Evolutionary conservation across 2,797 vertebrate genomes (phyloP).

Genomic region (Fistularia commersonii): DNA sequence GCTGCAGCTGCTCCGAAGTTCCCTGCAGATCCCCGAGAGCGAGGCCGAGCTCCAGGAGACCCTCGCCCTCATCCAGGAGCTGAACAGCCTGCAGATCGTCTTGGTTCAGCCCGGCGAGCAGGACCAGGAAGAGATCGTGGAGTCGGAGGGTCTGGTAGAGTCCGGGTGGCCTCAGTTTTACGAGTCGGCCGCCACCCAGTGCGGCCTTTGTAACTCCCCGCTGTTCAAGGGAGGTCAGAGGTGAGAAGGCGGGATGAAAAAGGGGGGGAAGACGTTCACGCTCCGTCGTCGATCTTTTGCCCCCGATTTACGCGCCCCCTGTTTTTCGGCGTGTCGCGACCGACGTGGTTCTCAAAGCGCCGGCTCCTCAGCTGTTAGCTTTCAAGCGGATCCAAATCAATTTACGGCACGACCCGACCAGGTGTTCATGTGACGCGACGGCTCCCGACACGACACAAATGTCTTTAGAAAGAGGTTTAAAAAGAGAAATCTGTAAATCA

Average conservation of each 20-base stretch:
- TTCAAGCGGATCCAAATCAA: too few species aligned
- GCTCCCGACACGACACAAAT: too few species aligned
- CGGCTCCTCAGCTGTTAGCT: too few species aligned
- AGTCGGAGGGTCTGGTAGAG: constrained; percentile 80
- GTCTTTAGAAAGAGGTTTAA: too few species aligned
- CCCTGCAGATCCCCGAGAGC: constrained; percentile 88
- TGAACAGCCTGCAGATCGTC: constrained; percentile 86
- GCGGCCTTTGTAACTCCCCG: constrained; percentile 86
- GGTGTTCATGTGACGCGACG: too few species aligned
- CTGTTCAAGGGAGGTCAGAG: constrained; percentile 89
- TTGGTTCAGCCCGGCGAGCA: constrained; percentile 66
- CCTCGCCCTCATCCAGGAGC: constrained; percentile 86
- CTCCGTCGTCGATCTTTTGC: too few species aligned
- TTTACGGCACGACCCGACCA: too few species aligned
- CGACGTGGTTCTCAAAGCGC: too few species aligned
- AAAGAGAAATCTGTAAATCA: too few species aligned
- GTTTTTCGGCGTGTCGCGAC: too few species aligned
- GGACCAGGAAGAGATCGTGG: constrained; percentile 13
- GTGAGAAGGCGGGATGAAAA: constrained; percentile 69
- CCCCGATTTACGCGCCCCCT: too few species aligned
- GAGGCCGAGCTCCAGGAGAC: constrained; percentile 88
- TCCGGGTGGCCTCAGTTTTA: constrained; percentile 93
- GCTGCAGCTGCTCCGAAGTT: constrained; percentile 84
- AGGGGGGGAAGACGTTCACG: too few species aligned
- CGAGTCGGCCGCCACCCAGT: constrained; percentile 86